Conservation (phyloP, 1,140 invertebrate species). For the Cyclargus thomasi region DNA sequence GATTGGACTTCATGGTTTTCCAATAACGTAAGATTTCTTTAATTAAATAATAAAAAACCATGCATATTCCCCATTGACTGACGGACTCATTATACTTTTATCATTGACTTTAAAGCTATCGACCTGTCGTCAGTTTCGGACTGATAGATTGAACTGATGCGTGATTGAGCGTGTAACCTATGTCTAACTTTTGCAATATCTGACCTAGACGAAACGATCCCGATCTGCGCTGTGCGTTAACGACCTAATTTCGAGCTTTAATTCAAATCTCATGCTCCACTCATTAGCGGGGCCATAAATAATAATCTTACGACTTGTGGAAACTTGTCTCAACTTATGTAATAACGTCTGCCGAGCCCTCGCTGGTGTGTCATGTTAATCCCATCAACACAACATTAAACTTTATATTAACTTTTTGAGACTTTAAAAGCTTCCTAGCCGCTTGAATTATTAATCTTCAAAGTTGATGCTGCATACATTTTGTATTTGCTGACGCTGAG, state of each 20-base stretch:
- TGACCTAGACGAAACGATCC: not conserved
- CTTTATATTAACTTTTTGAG: not conserved
- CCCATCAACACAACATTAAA: not conserved
- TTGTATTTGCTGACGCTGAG: not conserved
- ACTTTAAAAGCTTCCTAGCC: not conserved
- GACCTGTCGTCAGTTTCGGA: too few relatives aligned
- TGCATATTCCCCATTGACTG: too few relatives aligned
- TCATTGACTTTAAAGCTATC: too few relatives aligned
- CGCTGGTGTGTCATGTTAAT: not conserved
- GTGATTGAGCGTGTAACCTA: too few relatives aligned
- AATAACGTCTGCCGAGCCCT: not conserved
- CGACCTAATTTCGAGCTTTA: not conserved
- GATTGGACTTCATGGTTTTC: too few relatives aligned
- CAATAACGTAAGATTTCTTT: too few relatives aligned
- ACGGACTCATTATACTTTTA: too few relatives aligned
- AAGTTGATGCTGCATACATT: not conserved
- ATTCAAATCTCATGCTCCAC: not conserved
- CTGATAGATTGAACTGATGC: too few relatives aligned
- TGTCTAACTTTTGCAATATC: too few relatives aligned
- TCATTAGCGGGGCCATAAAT: slow-evolving; percentile 11
- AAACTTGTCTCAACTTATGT: not conserved
- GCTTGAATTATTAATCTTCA: not conserved
- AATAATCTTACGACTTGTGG: slow-evolving; percentile 5
- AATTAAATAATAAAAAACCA: too few relatives aligned
- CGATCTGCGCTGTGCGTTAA: not conserved